Evolutionary conservation across 2,797 vertebrate genomes (phyloP).

Genomic region (Rhinoraja longicauda): DNA sequence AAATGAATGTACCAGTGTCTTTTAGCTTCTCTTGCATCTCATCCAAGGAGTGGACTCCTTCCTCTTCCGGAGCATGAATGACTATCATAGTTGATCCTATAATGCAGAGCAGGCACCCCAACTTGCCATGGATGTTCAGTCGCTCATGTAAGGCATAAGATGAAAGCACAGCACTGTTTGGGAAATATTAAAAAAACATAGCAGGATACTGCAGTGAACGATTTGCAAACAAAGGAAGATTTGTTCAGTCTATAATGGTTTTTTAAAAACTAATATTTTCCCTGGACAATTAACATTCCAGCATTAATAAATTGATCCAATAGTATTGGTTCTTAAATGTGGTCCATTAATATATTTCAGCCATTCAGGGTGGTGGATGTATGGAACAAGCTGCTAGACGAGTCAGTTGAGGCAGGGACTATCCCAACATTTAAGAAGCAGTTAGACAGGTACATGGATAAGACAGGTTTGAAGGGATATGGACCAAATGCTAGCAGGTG

Average conservation of each 20-base stretch:
- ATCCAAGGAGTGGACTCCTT: slow-evolving; percentile 61
- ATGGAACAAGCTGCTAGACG: no score
- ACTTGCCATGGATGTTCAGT: slow-evolving; percentile 68
- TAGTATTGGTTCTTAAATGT: no score
- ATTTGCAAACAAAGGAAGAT: background rate
- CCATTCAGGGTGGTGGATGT: no score
- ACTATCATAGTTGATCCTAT: slow-evolving; percentile 68
- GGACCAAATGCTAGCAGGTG: no score
- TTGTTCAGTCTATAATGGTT: background rate
- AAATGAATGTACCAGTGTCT: slow-evolving; percentile 61
- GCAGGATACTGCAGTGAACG: background rate
- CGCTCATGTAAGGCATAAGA: slow-evolving; percentile 67
- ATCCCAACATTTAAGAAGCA: no score
- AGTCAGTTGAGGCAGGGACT: no score
- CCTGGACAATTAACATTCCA: background rate
- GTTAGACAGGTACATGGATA: no score
- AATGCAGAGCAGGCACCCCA: slow-evolving; percentile 63
- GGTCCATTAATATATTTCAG: background rate
- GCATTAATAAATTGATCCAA: no score
- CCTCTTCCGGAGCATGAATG: slow-evolving; percentile 65
- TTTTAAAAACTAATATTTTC: no score
- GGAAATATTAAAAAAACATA: slow-evolving; percentile 32
- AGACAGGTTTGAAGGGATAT: no score
- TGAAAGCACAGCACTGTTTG: slow-evolving; percentile 61
- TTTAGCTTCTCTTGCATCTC: slow-evolving; percentile 67